Base-by-base conservation (phyloP, 2,888 invertebrate genomes). In the Halictus ligatus region DNA sequence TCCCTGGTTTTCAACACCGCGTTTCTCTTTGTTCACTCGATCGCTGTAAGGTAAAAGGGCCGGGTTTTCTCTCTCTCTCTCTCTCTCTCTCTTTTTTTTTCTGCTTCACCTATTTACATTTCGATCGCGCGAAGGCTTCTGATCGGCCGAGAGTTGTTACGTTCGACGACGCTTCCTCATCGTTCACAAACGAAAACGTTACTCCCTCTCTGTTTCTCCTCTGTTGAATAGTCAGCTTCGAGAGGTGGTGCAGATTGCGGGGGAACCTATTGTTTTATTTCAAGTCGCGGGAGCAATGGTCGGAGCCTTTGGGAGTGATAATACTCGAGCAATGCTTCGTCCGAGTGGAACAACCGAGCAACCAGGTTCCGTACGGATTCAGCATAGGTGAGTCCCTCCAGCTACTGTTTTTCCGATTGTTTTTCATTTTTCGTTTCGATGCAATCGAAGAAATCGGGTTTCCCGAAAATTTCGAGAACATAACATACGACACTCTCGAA, bases 191-290 rank as follows among this genome's bases (percentile, higher is more conserved):
- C 71, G 43, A 60, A 29, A 69, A 40, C 69, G 67, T 72, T 75
- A 35, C 48, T 72, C n/a, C 64, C 18, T 64, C 64, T 64, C 15
- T 64, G 29, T 29, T 29, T 64, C 64, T 86, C 69, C 54, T 86
- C 43, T 88, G 80, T 91, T 91, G 81, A 96, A 76, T 95, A 98
- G 98, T 97, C 91, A 97, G 96, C 94, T 96, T 97, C 92, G 98
- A 98, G 95, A 96, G 98, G 94, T 99, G 98, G 98, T 99, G 98
- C 95, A 97, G 98, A 88, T 96, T 99, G 64, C 96, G 98, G 91
- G 99, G 99, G 84, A 99, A 99, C 95, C 96, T 99, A 25, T 96
- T 99, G 84, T 99, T 99, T 96, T 99, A 99, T 95, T 97, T 99
- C 94, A 98, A 98, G 95, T 98, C 98, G 74, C 97, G 97, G 91